These are phyloP conservation scores for Daubentonia madagascariensis DNA, from an alignment of 2,113 vertebrate species.

Conservation along the genomic window DNA sequence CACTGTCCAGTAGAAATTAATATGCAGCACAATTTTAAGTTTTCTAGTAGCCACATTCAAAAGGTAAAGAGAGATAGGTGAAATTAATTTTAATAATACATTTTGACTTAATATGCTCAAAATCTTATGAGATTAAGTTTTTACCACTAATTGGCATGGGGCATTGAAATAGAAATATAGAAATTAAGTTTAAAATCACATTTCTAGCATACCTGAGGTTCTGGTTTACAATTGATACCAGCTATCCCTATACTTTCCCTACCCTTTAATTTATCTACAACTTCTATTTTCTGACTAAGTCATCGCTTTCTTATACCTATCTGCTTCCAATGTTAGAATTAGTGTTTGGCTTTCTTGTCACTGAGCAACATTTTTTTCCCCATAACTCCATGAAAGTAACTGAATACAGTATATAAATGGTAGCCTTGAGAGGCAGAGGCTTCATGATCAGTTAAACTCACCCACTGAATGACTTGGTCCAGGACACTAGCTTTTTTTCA, in stretches of 20 bases:
- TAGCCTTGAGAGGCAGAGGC: neutral
- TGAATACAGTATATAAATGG: neutral
- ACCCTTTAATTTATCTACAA: neutral
- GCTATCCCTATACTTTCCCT: neutral
- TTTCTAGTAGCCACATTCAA: neutral
- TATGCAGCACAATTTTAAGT: neutral
- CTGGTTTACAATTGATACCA: neutral
- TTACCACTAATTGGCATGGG: neutral
- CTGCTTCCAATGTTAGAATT: neutral
- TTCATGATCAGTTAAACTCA: neutral
- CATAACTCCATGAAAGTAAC: neutral
- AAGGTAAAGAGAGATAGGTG: neutral
- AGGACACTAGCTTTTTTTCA: neutral
- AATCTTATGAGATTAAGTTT: neutral
- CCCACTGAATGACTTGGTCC: neutral
- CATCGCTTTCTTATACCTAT: neutral
- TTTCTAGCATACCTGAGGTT: neutral
- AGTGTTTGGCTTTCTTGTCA: neutral
- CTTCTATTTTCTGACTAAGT: neutral
- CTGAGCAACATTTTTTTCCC: neutral
- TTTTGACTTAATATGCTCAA: neutral
- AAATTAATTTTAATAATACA: slow-evolving; percentile 36
- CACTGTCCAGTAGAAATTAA: neutral
- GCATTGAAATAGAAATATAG: slow-evolving; percentile 11
- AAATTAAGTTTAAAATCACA: neutral